Evolutionary conservation across 2,113 vertebrate genomes (phyloP).

Genomic region (Solenodon paradoxus): DNA sequence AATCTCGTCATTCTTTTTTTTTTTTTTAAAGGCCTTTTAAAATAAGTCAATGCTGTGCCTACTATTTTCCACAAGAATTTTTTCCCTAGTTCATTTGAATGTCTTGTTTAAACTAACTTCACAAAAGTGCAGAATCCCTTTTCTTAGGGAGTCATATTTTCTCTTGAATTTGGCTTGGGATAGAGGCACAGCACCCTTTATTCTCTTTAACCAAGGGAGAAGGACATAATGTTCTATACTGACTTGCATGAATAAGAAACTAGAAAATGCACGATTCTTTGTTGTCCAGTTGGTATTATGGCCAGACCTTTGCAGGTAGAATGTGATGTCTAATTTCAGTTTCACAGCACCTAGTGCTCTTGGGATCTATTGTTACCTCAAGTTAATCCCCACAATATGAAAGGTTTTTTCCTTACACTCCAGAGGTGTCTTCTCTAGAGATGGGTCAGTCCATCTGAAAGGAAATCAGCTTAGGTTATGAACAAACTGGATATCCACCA

Average conservation of each 20-base stretch:
- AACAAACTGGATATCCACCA: background rate
- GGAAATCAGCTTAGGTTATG: background rate
- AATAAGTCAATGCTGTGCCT: constrained; percentile 1
- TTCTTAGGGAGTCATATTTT: background rate
- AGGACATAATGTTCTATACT: background rate
- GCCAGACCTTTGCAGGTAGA: background rate
- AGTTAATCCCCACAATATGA: background rate
- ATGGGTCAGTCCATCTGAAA: background rate
- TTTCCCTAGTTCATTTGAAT: background rate
- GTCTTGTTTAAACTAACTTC: constrained; percentile 30
- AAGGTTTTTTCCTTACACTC: background rate
- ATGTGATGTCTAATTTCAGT: background rate
- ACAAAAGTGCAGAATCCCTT: background rate
- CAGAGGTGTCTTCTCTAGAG: background rate
- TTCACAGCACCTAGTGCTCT: background rate
- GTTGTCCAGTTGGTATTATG: background rate
- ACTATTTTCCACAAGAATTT: constrained; percentile 27
- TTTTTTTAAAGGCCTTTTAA: constrained; percentile 48
- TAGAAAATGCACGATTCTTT: background rate
- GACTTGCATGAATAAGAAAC: background rate
- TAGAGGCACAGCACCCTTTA: background rate
- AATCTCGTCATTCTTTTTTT: constrained; percentile 46
- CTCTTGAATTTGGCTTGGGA: background rate
- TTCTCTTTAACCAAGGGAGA: background rate
- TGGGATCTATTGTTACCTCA: background rate